Base-by-base conservation (phyloP, 1,140 invertebrate genomes). In the Drosophila fuyamai region DNA sequence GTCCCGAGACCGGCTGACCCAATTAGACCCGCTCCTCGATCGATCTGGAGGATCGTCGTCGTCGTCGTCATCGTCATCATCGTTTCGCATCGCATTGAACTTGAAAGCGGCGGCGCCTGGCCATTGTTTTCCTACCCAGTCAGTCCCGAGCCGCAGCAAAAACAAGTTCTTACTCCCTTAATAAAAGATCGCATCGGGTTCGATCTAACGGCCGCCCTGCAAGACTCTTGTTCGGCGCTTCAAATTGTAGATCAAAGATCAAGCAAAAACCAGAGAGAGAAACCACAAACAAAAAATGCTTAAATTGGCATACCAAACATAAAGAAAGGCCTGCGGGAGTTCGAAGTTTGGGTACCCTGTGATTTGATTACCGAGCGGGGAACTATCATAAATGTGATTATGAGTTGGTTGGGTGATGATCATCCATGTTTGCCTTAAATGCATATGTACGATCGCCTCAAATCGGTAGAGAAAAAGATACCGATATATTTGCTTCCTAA, bases 231-330 rank as follows among this genome's bases (percentile, higher is more conserved):
- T 68, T 68, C 84, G 79, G 77, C 85, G 81, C 84, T 75, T 89
- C 84, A 89, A 91, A 89, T 89, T 90, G 85, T 91, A 91, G 88
- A 91, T 91, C 88, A 91, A 91, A 91, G 88, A 91, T 91, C 88
- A 91, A 78, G 73, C 84, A 57, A 75, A 60, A 89, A 66, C 68
- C 50, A 40, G 41, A 50, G 51, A 55, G 61, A 50, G 56, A 46
- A 56, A 71, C 68, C 68, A 56, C 68, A 72, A 79, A 78, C 67
- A 65, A 71, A 79, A 78, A 67, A 60, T 66, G 62, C 83, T 80
- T 88, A 88, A 88, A 88, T 88, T 89, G 83, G 83, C 83, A 88
- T 89, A 72, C 79, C 85, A 76, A 86, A 50, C 41, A 47, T 47
- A 46, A 63, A 73, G 71, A 54, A 58, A 60, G 59, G 63, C 57